Evolutionary conservation across 2,888 invertebrate genomes (phyloP).

Genomic region (Beris morrisii): DNA sequence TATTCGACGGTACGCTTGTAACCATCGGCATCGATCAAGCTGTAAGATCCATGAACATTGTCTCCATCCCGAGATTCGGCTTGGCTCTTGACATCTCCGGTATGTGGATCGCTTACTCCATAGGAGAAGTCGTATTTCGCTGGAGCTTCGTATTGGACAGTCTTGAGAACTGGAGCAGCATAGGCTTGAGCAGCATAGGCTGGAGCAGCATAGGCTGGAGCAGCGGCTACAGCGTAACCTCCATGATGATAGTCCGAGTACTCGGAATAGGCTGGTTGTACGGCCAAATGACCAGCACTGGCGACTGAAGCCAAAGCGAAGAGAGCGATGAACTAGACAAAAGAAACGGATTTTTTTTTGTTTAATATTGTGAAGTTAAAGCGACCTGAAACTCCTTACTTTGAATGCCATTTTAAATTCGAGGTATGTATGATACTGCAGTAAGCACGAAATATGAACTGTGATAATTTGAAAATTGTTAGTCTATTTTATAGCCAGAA

Average conservation of each 20-base stretch:
- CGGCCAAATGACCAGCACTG: conserved; percentile 48
- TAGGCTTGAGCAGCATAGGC: conserved; percentile 10
- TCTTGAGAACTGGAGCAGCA: background rate
- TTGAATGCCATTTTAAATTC: conserved; percentile 30
- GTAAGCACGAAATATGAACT: conserved; percentile 19
- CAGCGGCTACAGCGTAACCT: background rate
- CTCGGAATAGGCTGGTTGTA: background rate
- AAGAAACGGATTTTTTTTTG: background rate
- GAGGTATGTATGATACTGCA: conserved; percentile 6
- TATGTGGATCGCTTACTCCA: conserved; percentile 57
- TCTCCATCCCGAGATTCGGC: conserved; percentile 59
- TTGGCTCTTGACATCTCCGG: conserved; percentile 60
- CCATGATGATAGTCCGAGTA: background rate
- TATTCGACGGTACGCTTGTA: conserved; percentile 60
- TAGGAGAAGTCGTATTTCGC: conserved; percentile 58
- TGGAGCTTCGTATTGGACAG: conserved; percentile 43
- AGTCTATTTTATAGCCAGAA: conserved; percentile 15
- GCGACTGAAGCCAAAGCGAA: conserved; percentile 46
- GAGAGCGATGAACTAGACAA: conserved; percentile 47
- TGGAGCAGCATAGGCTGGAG: too few species aligned
- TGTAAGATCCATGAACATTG: conserved; percentile 60
- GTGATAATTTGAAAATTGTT: background rate
- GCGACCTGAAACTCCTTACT: conserved; percentile 12
- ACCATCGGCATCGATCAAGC: conserved; percentile 60
- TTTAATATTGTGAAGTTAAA: background rate